Conservation (phyloP, 2,888 invertebrate genomes). For the Leptopterna dolabrata region DNA sequence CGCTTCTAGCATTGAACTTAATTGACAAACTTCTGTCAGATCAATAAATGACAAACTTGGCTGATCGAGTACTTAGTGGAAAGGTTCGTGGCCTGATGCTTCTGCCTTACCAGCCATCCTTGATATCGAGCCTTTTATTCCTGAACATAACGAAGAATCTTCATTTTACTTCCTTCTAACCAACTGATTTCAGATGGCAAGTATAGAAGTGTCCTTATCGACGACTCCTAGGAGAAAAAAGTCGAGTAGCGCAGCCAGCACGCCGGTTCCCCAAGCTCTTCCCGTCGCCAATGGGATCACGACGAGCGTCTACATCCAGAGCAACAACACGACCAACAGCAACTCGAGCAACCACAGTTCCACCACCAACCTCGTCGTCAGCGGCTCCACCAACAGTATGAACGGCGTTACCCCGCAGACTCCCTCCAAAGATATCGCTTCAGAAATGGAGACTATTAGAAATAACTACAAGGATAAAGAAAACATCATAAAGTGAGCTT, state of each 20-base stretch:
- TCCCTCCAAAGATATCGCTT: constrained; percentile 65
- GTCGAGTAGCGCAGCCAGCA: constrained; percentile 58
- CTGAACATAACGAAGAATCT: too few species aligned
- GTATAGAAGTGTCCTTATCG: constrained; percentile 83
- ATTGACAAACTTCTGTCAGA: too few species aligned
- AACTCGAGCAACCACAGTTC: constrained; percentile 63
- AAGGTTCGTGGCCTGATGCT: too few species aligned
- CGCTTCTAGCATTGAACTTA: too few species aligned
- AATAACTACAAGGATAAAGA: constrained; percentile 83
- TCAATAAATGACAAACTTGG: too few species aligned
- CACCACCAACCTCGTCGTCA: constrained; percentile 62
- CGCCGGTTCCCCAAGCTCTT: constrained; percentile 65
- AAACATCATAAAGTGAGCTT: constrained; percentile 72
- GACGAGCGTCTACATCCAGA: constrained; percentile 57
- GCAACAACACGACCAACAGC: neutral
- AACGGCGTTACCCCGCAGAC: neutral
- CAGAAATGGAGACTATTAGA: constrained; percentile 77
- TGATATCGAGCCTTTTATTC: too few species aligned
- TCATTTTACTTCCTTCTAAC: too few species aligned
- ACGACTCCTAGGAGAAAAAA: constrained; percentile 74
- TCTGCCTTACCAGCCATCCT: too few species aligned
- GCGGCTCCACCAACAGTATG: constrained; percentile 30
- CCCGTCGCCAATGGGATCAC: constrained; percentile 66
- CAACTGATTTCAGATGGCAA: constrained; percentile 76
- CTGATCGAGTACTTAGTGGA: too few species aligned